These are phyloP conservation scores for Chironex yamaguchii DNA, from an alignment of 30 jellyfish, hydroid and myxozoan genomes.

Conservation along the genomic window DNA sequence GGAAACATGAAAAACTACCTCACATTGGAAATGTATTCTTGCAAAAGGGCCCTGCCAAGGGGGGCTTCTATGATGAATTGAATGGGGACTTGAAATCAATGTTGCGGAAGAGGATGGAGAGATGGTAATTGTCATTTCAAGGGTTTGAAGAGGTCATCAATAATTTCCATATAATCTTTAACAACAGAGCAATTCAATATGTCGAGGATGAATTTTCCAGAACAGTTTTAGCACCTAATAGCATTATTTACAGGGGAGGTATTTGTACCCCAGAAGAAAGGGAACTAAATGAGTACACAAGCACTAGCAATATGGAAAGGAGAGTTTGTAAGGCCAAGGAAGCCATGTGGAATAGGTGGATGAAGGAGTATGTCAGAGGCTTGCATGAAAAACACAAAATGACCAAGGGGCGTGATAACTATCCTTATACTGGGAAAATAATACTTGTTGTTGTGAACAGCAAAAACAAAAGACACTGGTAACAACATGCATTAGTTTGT, in stretches of 20 bases:
- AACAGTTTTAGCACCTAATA: neutral
- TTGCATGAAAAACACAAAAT: slow-evolving; percentile 65
- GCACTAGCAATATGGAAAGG: slow-evolving; percentile 45
- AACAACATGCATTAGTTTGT: slow-evolving; percentile 25
- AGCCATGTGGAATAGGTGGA: slow-evolving; percentile 67
- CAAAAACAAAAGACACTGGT: slow-evolving; percentile 13
- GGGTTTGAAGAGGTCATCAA: neutral
- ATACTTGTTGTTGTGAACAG: slow-evolving; percentile 34
- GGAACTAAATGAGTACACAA: slow-evolving; percentile 20
- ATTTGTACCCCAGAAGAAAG: slow-evolving; percentile 18
- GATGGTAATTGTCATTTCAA: neutral
- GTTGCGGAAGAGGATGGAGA: neutral
- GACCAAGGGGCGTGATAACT: no score
- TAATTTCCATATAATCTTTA: neutral
- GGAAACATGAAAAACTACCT: no score
- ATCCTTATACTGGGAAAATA: slow-evolving; percentile 38
- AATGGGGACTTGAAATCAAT: neutral
- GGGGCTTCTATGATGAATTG: neutral
- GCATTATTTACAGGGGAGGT: neutral
- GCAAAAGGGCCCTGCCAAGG: no score
- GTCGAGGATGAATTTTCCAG: neutral
- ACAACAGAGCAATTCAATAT: neutral
- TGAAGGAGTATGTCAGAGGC: slow-evolving; percentile 58
- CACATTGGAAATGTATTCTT: no score
- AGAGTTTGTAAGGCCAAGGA: slow-evolving; percentile 54